A percentile compares a stretch with the other conserved stretches of the same genome.
Conservation (phyloP, 2,888 invertebrate species). For the Acleris holmiana region DNA sequence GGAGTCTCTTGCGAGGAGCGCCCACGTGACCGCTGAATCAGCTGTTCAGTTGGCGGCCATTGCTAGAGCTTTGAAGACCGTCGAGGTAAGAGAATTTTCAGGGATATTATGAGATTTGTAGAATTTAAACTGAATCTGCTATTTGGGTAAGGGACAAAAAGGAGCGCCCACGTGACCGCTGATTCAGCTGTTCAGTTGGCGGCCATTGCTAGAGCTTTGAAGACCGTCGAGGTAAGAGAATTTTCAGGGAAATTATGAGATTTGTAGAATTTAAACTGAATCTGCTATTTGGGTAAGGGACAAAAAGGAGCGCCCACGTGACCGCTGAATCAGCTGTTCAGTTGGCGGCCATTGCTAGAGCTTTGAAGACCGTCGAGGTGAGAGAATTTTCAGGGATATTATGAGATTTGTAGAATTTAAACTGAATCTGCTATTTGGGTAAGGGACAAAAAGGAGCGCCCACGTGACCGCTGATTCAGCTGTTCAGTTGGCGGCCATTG, state of each 20-base stretch:
- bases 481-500: constrained; percentile 48
- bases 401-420: no score
- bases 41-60: constrained; percentile 51
- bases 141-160: no score
- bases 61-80: constrained; percentile 49
- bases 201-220: constrained; percentile 50
- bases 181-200: constrained; percentile 52
- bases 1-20: constrained; percentile 48
- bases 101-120: no score
- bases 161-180: constrained; percentile 49
- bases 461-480: constrained; percentile 51
- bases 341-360: constrained; percentile 52
- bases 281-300: no score
- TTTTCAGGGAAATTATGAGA: no score
- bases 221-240: constrained; percentile 35
- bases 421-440: no score
- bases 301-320: constrained; percentile 51
- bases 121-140: no score
- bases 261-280: no score
- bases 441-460: no score
- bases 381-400: no score
- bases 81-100: constrained; percentile 25
- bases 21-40: constrained; percentile 48
- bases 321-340: constrained; percentile 49
- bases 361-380: constrained; percentile 42